Percentiles rank a stretch among this genome's conserved stretches.
These are phyloP conservation scores for Eolophus roseicapilla DNA, from an alignment of 2,113 vertebrate species.

Conservation along the genomic window DNA sequence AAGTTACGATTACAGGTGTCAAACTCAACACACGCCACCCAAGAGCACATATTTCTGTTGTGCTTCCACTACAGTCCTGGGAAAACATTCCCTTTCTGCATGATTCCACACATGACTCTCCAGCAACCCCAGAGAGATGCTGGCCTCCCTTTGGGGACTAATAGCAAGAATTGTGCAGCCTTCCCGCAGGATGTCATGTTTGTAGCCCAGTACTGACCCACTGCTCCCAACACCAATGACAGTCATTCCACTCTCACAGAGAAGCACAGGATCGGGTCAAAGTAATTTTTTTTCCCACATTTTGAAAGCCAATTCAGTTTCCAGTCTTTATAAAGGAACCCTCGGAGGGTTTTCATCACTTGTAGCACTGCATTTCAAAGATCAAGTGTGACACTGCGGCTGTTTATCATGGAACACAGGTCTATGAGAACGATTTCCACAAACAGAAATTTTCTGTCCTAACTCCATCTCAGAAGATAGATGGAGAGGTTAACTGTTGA, in stretches of 20 bases:
- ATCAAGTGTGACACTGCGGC: not conserved
- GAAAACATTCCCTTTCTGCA: not conserved
- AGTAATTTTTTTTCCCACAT: not conserved
- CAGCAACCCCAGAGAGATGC: not conserved
- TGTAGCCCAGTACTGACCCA: not conserved
- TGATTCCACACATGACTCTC: not conserved
- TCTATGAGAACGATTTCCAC: not conserved
- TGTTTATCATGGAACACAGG: not conserved
- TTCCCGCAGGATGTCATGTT: rapidly evolving
- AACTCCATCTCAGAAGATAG: not conserved
- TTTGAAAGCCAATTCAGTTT: not conserved
- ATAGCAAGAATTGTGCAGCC: rapidly evolving
- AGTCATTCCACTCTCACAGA: not conserved
- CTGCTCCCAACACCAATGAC: not conserved
- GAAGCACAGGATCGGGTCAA: not conserved
- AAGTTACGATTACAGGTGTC: not conserved
- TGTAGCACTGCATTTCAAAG: not conserved
- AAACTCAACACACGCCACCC: not conserved
- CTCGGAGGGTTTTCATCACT: not conserved
- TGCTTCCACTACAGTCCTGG: not conserved
- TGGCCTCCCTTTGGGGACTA: not conserved
- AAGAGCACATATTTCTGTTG: not conserved
- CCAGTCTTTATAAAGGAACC: not conserved
- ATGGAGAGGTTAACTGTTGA: not conserved
- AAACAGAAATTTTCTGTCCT: not conserved